Conservation (phyloP, 2,113 vertebrate genomes). For the Sprattus sprattus region DNA sequence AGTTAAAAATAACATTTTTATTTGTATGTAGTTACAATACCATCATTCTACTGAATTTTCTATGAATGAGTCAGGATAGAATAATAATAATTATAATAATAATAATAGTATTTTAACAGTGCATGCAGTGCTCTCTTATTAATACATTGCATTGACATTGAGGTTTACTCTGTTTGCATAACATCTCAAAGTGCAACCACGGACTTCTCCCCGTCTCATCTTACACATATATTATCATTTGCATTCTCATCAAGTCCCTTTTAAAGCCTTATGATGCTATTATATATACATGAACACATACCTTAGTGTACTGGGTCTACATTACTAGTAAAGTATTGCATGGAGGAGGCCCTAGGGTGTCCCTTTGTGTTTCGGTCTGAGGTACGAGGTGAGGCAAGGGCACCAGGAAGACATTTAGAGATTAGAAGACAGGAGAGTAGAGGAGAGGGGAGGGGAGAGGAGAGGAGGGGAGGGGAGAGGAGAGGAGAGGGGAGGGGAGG, state of each 20-base stretch:
- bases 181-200: constrained; percentile 16
- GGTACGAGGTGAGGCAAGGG: background rate
- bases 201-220: background rate
- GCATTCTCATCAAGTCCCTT: background rate
- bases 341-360: background rate
- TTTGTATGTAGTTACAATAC: constrained; percentile 7
- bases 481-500: background rate
- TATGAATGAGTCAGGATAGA: background rate
- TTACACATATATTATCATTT: background rate
- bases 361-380: background rate
- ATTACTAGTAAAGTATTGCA: constrained; percentile 15
- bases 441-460: background rate
- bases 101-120: background rate
- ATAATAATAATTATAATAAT: background rate
- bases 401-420: constrained; percentile 1
- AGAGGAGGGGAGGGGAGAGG: too few species aligned
- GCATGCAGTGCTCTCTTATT: constrained; percentile 5
- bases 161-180: constrained; percentile 19
- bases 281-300: background rate
- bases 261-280: background rate
- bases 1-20: constrained; percentile 16
- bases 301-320: background rate
- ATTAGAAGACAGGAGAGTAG: background rate
- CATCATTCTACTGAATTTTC: constrained; percentile 1
- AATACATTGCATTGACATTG: constrained; percentile 5